Percentiles rank a stretch among this genome's conserved stretches.
These are phyloP conservation scores for Kryptolebias marmoratus DNA, from an alignment of 2,113 vertebrate species.

Conservation along the genomic window DNA sequence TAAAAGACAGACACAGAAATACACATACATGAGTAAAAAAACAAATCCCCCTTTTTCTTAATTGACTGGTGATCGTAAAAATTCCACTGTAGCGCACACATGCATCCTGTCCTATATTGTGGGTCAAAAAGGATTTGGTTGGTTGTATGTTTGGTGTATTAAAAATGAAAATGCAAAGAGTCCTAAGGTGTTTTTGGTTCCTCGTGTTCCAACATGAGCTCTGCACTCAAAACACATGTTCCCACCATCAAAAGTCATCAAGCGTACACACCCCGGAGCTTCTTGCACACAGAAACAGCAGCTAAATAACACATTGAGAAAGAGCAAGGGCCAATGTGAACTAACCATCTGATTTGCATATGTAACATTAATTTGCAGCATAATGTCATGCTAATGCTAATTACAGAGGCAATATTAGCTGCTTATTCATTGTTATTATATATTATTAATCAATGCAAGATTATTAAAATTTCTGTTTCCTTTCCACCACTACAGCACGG, in stretches of 20 bases:
- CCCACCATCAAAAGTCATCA: not conserved
- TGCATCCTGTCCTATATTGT: not conserved
- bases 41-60: too few species aligned
- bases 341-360: slow-evolving; percentile 62
- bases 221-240: slow-evolving; percentile 7
- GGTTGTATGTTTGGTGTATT: not conserved
- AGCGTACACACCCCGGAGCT: not conserved
- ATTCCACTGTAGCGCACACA: too few species aligned
- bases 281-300: not conserved
- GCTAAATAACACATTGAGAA: slow-evolving; percentile 1
- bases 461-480: slow-evolving; percentile 73
- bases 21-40: too few species aligned
- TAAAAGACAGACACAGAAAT: too few species aligned
- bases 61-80: too few species aligned
- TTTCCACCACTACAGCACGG: slow-evolving; percentile 31
- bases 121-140: not conserved
- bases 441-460: slow-evolving; percentile 52
- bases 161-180: not conserved
- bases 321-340: slow-evolving; percentile 14
- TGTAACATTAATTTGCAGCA: slow-evolving; percentile 57
- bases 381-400: slow-evolving; percentile 72
- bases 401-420: slow-evolving; percentile 71
- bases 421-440: slow-evolving; percentile 62
- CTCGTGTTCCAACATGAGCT: slow-evolving; percentile 1
- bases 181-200: not conserved